Percentiles rank a stretch among this genome's conserved stretches.
Evolutionary conservation across 2,113 vertebrate genomes (phyloP).

Genomic region (Catharus minimus): DNA sequence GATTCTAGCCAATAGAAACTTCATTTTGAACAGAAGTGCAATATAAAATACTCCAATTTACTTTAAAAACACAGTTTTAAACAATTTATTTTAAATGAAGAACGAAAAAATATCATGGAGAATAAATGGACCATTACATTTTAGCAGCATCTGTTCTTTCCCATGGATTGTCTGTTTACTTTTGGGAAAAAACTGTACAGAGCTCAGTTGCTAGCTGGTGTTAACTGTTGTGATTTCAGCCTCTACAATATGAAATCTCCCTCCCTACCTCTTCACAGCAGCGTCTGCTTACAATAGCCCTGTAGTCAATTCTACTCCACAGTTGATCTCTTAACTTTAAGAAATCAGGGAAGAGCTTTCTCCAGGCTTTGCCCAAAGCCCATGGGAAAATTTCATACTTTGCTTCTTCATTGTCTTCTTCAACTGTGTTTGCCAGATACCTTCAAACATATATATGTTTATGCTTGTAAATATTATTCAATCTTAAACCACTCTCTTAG

Average conservation of each 20-base stretch:
- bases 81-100: background rate
- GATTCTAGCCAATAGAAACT: background rate
- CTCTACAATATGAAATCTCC: background rate
- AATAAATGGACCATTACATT: background rate
- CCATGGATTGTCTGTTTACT: background rate
- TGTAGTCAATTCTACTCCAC: slow-evolving; percentile 90
- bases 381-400: slow-evolving; percentile 98
- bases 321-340: slow-evolving; percentile 87
- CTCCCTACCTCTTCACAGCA: slow-evolving; percentile 94
- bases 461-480: background rate
- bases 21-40: background rate
- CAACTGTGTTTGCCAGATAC: slow-evolving; percentile 96
- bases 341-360: slow-evolving; percentile 86
- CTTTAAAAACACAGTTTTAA: background rate
- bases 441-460: slow-evolving; percentile 70
- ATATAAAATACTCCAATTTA: background rate
- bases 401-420: slow-evolving; percentile 93
- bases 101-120: background rate
- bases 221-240: background rate
- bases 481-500: background rate
- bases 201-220: background rate
- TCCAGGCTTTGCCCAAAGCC: slow-evolving; percentile 93
- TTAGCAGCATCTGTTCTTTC: background rate
- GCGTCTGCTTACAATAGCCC: slow-evolving; percentile 91
- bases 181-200: background rate